Evolutionary conservation across 2,888 invertebrate genomes (phyloP).

Genomic region (Venustoraphidia nigricollis): DNA sequence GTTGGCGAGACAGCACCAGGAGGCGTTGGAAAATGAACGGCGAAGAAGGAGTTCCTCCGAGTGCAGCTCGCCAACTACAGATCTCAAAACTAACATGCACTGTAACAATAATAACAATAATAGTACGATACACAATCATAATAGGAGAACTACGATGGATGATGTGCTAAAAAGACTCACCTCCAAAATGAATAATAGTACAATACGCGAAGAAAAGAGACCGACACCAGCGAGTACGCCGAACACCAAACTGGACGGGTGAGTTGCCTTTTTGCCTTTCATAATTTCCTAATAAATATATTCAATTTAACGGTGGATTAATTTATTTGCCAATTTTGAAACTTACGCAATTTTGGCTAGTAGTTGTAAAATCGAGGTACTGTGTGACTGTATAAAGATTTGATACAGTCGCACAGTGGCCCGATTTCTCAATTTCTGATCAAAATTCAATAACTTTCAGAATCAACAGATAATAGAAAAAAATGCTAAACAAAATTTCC

Average conservation of each 20-base stretch:
- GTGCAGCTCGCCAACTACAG: slow-evolving; percentile 56
- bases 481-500: too few relatives aligned
- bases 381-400: too few relatives aligned
- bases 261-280: neutral
- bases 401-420: too few relatives aligned
- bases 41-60: slow-evolving; percentile 40
- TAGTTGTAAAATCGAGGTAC: too few relatives aligned
- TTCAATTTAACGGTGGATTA: too few relatives aligned
- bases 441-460: too few relatives aligned
- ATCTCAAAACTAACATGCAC: slow-evolving; percentile 42
- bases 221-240: slow-evolving; percentile 50
- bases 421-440: too few relatives aligned
- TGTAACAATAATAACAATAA: slow-evolving; percentile 47
- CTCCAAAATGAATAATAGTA: slow-evolving; percentile 70
- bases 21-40: slow-evolving; percentile 16
- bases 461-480: too few relatives aligned
- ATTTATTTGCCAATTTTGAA: too few relatives aligned
- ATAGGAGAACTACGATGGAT: slow-evolving; percentile 63
- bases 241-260: slow-evolving; percentile 18
- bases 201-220: slow-evolving; percentile 54
- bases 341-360: too few relatives aligned
- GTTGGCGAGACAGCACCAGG: slow-evolving; percentile 25
- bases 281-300: too few relatives aligned
- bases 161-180: slow-evolving; percentile 74
- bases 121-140: slow-evolving; percentile 46